A percentile compares a stretch with the other conserved stretches of the same genome.
Evolutionary conservation across 92 coral and sea anemone genomes (phyloP).

Genomic region (Phymanthus crucifer): DNA sequence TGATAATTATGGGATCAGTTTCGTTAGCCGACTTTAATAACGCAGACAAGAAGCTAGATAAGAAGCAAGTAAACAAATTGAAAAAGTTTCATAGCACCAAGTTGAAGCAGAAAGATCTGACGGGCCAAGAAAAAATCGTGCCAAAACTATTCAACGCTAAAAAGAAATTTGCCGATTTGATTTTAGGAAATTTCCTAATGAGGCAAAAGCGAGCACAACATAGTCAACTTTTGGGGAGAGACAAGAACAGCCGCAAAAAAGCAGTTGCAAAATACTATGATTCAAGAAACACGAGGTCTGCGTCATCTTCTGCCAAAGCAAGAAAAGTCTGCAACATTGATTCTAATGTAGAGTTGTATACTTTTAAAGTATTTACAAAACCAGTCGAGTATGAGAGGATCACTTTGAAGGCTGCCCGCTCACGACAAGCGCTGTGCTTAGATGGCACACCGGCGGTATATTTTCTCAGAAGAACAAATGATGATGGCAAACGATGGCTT

Average conservation of each 20-base stretch:
- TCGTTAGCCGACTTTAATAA: background rate
- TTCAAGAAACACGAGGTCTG: background rate
- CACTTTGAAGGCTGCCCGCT: slow-evolving; percentile 34
- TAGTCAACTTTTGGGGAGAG: background rate
- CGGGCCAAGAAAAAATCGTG: too few species aligned
- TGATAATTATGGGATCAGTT: background rate
- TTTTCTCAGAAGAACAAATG: slow-evolving; percentile 54
- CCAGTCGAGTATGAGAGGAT: slow-evolving; percentile 15
- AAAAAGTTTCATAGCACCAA: background rate
- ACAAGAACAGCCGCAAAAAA: background rate
- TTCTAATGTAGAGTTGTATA: background rate
- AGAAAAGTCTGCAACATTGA: background rate
- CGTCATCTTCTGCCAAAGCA: background rate
- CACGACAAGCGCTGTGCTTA: slow-evolving; percentile 76
- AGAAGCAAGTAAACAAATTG: background rate
- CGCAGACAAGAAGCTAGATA: background rate
- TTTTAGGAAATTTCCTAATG: background rate
- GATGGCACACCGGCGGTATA: slow-evolving; percentile 84
- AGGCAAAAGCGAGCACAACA: background rate
- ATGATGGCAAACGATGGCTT: slow-evolving; percentile 58
- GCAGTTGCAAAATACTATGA: background rate
- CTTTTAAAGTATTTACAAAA: background rate
- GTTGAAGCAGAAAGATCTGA: background rate
- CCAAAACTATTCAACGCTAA: background rate
- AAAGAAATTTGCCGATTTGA: background rate